Base-by-base conservation (phyloP, 35 echinoderm and acorn worm genomes). In the Chiridota heheva region DNA sequence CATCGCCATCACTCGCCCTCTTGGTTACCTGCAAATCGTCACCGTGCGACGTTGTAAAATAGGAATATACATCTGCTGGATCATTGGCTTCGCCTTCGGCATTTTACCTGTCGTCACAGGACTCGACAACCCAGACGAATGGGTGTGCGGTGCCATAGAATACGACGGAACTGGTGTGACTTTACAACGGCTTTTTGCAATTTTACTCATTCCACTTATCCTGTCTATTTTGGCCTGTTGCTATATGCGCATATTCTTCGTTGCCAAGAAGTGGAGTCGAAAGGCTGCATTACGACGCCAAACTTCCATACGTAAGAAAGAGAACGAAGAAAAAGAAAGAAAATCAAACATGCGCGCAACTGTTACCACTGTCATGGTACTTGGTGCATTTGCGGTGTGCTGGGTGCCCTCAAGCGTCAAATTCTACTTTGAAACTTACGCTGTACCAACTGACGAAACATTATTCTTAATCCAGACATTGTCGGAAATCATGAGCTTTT, bases 71-170 rank as follows among this genome's bases (percentile, higher is more conserved):
- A 36, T 78, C 32, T 60, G 58, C 56, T 78, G 75, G 75, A 2
- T 78, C 7, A 30, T 78, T 18, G 75, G 75, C 0, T 31, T 78
- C 17, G 39, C 17, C 7, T 78, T 78, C 35, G 75, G 75, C 7
- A 30, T 78, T 38, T 35, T 60, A 5, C 75, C 75, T 2, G 6
- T 61, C 0, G 28, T 78, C 8, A 57, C 51, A 15, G 56, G 42
- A n/a, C 36, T 78, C 29, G 75, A 78, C 17, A 61, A 78, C 53
- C 75, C 75, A 3, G 32, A 78, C 34, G 75, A 78, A 40, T 78
- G 75, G 75, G 53, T 78, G 28, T 78, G 75, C 20, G 75, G 75
- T 40, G 40, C 35, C 12, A 20, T 26, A 12, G 58, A 32, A 42
- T 60, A 78, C 27, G 55, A 61, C 53, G 58, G 75, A 20, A 38